phyloP scores from a whole-genome alignment of 1,140 invertebrate genomes.

The Lepidostoma basale region DNA sequence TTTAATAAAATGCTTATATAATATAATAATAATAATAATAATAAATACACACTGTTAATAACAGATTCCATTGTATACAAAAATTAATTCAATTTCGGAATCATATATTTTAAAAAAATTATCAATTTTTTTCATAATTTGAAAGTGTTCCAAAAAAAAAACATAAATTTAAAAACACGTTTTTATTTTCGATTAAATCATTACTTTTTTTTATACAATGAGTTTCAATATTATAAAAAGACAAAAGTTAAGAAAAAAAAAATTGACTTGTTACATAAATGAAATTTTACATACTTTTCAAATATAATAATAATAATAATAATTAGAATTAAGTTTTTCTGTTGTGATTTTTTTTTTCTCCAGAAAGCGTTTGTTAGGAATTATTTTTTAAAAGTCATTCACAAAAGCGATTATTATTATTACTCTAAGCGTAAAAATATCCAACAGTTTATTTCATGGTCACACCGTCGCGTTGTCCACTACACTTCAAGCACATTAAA shows the following conservation, averaged over 20 bases:
- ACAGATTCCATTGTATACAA: too few species aligned
- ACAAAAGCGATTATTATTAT: slow-evolving; percentile 12
- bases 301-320: not conserved
- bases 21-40: too few species aligned
- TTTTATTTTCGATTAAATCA: not conserved
- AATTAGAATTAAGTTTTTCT: not conserved
- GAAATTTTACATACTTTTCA: not conserved
- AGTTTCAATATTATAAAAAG: not conserved
- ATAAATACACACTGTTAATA: too few species aligned
- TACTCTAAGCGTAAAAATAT: not conserved
- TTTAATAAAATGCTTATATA: not conserved
- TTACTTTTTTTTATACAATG: not conserved
- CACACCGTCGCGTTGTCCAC: not conserved
- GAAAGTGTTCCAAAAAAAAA: too few species aligned
- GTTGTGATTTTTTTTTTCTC: not conserved
- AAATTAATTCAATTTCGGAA: too few species aligned
- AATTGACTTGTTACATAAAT: not conserved
- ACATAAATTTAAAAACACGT: too few species aligned
- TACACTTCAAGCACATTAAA: too few species aligned
- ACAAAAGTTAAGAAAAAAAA: not conserved
- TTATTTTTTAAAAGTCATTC: slow-evolving; percentile 6
- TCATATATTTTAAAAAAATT: too few species aligned
- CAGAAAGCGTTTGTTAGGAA: slow-evolving; percentile 9
- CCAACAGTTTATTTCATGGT: not conserved
- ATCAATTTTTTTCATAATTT: too few species aligned